Percentiles rank a stretch among this genome's conserved stretches.
Conservation (phyloP, 2,888 invertebrate species). For the Megamerina dolium region DNA sequence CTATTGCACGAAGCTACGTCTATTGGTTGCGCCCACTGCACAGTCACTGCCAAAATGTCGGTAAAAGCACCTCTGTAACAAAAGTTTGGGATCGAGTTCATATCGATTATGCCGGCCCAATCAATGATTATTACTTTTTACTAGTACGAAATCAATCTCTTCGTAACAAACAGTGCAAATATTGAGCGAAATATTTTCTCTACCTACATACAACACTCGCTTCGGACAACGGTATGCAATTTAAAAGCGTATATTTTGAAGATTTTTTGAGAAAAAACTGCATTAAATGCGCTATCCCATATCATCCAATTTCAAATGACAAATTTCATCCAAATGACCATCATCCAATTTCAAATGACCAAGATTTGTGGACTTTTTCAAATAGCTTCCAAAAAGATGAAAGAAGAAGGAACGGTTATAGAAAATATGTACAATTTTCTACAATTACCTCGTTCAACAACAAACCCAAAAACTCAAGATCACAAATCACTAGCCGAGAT, state of each 20-base stretch:
- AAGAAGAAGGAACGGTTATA: conserved; percentile 6
- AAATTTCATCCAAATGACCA: no score
- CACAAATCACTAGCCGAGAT: conserved; percentile 12
- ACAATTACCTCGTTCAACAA: conserved; percentile 11
- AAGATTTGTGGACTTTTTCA: conserved; percentile 10
- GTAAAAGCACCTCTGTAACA: neutral
- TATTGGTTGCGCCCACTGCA: neutral
- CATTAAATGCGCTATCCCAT: neutral
- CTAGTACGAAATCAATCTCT: conserved; percentile 12
- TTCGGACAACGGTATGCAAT: conserved; percentile 13
- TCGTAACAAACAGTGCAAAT: conserved; percentile 9
- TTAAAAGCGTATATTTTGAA: conserved; percentile 12
- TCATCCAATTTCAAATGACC: no score
- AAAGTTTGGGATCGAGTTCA: conserved; percentile 8
- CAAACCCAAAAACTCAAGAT: conserved; percentile 12
- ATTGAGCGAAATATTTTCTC: conserved; percentile 17
- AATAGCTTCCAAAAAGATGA: conserved; percentile 6
- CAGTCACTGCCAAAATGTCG: conserved; percentile 1
- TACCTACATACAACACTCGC: conserved; percentile 18
- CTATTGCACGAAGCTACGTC: no score
- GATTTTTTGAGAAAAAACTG: conserved; percentile 4
- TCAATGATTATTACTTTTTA: no score
- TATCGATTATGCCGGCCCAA: no score
- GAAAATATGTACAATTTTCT: conserved; percentile 12
- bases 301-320: no score